Evolutionary conservation across 2,113 vertebrate species (phyloP).

Genomic region (Rynchops niger): DNA sequence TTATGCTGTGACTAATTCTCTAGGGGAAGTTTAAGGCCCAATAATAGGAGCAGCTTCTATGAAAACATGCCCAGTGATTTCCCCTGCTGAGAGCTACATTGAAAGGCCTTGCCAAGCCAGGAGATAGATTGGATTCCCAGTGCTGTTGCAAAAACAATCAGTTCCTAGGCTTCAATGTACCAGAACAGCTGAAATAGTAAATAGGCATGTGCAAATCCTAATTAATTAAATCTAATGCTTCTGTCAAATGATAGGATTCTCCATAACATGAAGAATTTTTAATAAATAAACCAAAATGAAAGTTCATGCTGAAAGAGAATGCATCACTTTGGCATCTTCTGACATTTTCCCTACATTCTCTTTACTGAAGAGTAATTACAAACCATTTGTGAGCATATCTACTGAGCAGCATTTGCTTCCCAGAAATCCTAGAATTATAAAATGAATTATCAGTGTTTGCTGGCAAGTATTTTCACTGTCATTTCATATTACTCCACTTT

Average conservation of each 20-base stretch:
- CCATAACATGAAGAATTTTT: not conserved
- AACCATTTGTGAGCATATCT: not conserved
- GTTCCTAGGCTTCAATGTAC: slow-evolving; percentile 12
- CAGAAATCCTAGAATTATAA: not conserved
- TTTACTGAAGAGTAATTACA: not conserved
- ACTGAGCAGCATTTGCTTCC: not conserved
- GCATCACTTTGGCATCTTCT: not conserved
- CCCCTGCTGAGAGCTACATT: not conserved
- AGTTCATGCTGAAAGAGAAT: not conserved
- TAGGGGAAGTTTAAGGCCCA: not conserved
- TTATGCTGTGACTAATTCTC: not conserved
- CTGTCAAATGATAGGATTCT: not conserved
- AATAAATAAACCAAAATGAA: not conserved
- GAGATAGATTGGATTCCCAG: slow-evolving; percentile 44
- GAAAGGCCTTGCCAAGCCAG: slow-evolving; percentile 37
- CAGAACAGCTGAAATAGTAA: not conserved
- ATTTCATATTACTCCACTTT: not conserved
- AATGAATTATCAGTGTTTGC: not conserved
- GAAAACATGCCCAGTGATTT: not conserved
- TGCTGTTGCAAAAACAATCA: slow-evolving; percentile 33
- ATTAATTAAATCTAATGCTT: slow-evolving; percentile 14
- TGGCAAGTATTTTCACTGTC: slow-evolving; percentile 4
- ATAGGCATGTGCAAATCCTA: not conserved
- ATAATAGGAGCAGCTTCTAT: not conserved
- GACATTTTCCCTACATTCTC: not conserved